Base-by-base conservation (phyloP, 2,113 vertebrate genomes). In the Probosciger aterrimus region DNA sequence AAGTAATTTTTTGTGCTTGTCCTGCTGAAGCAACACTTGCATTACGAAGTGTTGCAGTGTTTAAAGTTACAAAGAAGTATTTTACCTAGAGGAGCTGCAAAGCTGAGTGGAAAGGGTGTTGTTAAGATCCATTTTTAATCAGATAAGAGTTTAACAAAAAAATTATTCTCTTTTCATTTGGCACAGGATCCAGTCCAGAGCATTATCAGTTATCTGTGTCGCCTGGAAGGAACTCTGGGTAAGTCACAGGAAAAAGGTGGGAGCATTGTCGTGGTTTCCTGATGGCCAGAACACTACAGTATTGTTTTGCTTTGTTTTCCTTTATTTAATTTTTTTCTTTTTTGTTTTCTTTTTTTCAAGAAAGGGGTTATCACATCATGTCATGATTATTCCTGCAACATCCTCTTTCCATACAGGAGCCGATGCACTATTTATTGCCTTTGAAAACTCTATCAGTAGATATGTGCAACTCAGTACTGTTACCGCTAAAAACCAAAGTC, bases 171-270 rank as follows among this genome's bases (percentile, higher is more conserved):
- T 97, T 97, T 97, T 96, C 82, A 88, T 92, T 94, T 97, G 97
- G 97, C 97, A 97, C 96, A 90, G 93, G 93, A 94, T 89, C 92
- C 43, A 49, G 94, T 75, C 91, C 65, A 14, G 64, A 84, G 78
- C 75, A 89, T 97, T 98, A 98, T 98, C 93, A 95, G 98, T 98
- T 99, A 99, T 99, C 99, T 98, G 96, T 96, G 97, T 97, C 74
- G 98, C 98, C 98, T 98, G 99, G 98, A 99, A 99, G 99, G 99
- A 99, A 99, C 98, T 97, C 87, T 96, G 98, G 98, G 98, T 98
- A 98, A 99, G 98, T 97, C 97, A 98, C 99, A 99, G 99, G 99
- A 99, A 99, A 99, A 99, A 99, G 99, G 98, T 99, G 99, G 98
- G 98, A 98, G 98, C 97, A 99, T 99, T 99, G 98, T 99, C 97